Conservation (phyloP, 2,113 vertebrate genomes). For the Upupa epops region DNA sequence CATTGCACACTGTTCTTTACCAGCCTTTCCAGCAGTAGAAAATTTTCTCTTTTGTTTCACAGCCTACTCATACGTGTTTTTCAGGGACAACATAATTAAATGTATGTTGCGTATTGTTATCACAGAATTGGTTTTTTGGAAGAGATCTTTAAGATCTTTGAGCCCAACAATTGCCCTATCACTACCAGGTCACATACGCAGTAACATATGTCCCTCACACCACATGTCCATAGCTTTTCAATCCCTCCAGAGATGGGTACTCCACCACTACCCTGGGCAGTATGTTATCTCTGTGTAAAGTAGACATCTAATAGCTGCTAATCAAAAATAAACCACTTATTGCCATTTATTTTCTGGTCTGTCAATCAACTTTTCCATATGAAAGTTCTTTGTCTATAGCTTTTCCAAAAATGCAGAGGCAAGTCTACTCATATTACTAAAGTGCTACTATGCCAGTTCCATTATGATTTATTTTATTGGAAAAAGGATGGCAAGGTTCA, state of each 20-base stretch:
- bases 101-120: background rate
- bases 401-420: background rate
- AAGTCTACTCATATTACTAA: background rate
- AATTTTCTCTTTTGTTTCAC: background rate
- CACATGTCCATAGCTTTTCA: too few relatives aligned
- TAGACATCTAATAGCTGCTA: background rate
- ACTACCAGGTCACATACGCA: too few relatives aligned
- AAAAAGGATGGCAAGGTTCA: background rate
- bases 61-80: background rate
- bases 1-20: background rate
- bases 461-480: background rate
- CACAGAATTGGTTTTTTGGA: too few relatives aligned
- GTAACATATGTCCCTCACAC: too few relatives aligned
- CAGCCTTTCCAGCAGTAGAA: background rate
- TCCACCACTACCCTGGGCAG: too few relatives aligned
- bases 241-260: too few relatives aligned
- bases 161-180: too few relatives aligned
- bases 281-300: too few relatives aligned
- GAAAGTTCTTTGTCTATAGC: background rate
- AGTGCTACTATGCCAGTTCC: background rate
- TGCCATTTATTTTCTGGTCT: background rate
- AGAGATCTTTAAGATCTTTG: too few relatives aligned
- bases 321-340: rapidly evolving
- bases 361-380: background rate
- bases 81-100: background rate